Conservation (phyloP, 2,888 invertebrate species). For the Galerucella nymphaeae region DNA sequence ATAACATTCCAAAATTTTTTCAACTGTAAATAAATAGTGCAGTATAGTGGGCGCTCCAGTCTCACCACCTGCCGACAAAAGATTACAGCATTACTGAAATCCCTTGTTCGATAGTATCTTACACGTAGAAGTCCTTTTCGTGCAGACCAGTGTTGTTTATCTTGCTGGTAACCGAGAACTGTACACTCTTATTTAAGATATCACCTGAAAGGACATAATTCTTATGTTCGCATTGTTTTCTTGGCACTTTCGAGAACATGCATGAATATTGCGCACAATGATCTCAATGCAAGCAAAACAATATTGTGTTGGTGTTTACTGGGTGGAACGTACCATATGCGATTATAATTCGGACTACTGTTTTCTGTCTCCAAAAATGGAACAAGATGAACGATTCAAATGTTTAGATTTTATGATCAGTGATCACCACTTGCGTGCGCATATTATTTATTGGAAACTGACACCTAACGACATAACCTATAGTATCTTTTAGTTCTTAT, state of each 20-base stretch:
- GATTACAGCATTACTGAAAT: slow-evolving; percentile 56
- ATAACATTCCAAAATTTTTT: background rate
- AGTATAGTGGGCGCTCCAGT: slow-evolving; percentile 51
- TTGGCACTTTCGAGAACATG: slow-evolving; percentile 38
- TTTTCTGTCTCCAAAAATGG: no score
- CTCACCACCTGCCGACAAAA: slow-evolving; percentile 59
- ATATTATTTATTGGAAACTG: no score
- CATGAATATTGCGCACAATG: slow-evolving; percentile 38
- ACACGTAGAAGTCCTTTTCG: slow-evolving; percentile 55
- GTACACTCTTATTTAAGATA: slow-evolving; percentile 54
- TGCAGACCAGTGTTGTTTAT: slow-evolving; percentile 53
- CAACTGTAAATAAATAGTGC: slow-evolving; percentile 26
- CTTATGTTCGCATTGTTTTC: slow-evolving; percentile 49
- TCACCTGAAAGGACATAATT: slow-evolving; percentile 55
- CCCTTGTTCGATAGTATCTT: slow-evolving; percentile 54
- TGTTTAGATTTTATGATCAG: no score
- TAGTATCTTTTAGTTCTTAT: no score
- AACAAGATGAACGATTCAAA: no score
- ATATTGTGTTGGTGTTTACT: slow-evolving; percentile 20
- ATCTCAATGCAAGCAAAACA: slow-evolving; percentile 29
- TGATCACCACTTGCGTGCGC: no score
- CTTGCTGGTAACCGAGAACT: slow-evolving; percentile 49
- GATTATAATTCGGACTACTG: no score
- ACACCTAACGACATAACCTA: no score
- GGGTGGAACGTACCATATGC: background rate